Base-by-base conservation (phyloP, 2,113 vertebrate species). In the Nothoprocta pentlandii region DNA sequence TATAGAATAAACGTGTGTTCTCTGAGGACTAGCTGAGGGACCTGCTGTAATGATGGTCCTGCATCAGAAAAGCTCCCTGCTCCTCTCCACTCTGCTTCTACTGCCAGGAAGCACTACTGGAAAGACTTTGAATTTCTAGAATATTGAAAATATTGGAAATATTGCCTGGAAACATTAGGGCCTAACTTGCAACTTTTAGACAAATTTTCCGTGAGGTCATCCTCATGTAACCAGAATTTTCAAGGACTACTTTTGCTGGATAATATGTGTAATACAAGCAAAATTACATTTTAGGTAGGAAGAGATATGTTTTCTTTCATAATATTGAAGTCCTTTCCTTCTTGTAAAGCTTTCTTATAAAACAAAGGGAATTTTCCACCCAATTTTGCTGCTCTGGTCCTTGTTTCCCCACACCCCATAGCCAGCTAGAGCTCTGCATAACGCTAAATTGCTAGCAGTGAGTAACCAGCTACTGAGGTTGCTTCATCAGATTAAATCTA, bases 361-460 rank as follows among this genome's bases (percentile, higher is more conserved):
- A 78, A 59, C 49, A 61, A 75, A 79, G 61, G 39, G 22, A 71
- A 79, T 61, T 87, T 76, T n/a, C 58, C n/a, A 66, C 30, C 28
- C 22, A 42, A 3, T 62, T 49, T 73, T 81, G 22, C 17, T 87
- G 58, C 17, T 46, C 10, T 42, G 39, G 19, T 85, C 41, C 10
- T 23, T 74, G n/a, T 23, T 81, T 54, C 71, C 44, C 61, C 12
- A 8, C 5, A 10, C 51, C 75, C 74, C 53, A 12, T 16, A 79
- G 63, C 44, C 44, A 23, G 22, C 64, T 67, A 26, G 71, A 85
- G 42, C 51, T 87, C 62, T 81, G 44, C 28, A 69, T 19, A 32
- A 53, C 56, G 12, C 66, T 75, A 7, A 78, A 53, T 54, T 74
- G 25, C n/a, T 44, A 74, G 25, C 56, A 54, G 64, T 0, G 0